Evolutionary conservation across 2,113 vertebrate genomes (phyloP).

Genomic region (Arizona elegans): DNA sequence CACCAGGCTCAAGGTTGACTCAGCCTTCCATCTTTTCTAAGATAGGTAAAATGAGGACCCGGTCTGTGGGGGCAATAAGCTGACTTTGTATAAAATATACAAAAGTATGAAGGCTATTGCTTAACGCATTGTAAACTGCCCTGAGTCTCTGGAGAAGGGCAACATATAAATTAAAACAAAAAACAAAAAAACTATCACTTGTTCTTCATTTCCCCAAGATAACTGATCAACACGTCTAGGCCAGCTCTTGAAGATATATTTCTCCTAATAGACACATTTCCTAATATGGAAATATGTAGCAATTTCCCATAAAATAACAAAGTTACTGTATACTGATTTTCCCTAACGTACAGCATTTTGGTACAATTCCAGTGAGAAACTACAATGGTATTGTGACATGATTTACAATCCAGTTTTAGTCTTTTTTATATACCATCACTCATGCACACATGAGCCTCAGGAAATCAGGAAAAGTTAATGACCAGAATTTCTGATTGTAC

Average conservation of each 20-base stretch:
- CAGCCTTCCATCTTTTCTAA: no score
- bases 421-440: neutral
- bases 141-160: no score
- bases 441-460: neutral
- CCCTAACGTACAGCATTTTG: neutral
- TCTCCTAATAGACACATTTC: neutral
- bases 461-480: neutral
- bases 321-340: neutral
- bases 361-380: neutral
- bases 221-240: neutral
- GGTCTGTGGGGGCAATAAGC: no score
- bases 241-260: neutral
- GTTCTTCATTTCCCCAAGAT: neutral
- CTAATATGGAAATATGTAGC: neutral
- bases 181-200: neutral
- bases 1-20: no score
- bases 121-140: no score
- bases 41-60: no score
- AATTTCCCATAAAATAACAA: neutral
- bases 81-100: no score
- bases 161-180: no score
- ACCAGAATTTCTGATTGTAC: neutral
- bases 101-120: no score
- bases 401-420: neutral
- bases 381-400: neutral